Evolutionary conservation across 2,113 vertebrate genomes (phyloP), one percentile per base, ranked within the genome.

Genomic region (Potamarius usumacintae): DNA sequence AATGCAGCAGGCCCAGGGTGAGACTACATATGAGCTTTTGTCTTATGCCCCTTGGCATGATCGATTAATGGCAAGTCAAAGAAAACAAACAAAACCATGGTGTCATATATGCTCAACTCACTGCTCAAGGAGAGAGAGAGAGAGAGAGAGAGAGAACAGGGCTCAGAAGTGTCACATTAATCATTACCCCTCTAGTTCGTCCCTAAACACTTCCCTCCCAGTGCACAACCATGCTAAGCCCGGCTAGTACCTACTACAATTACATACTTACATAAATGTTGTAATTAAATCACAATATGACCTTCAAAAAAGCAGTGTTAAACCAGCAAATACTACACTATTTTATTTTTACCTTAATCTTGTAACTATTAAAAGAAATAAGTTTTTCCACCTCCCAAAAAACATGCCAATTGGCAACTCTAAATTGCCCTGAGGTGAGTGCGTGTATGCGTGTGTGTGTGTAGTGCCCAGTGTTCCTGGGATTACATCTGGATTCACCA

Each of bases 41-140:
- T 42, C 18, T 81, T 57, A 81, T 81, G 55, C 79, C 79, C 55
- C 57, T 42, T 81, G 79, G 27, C 53, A 57, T 34, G 15, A 57
- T 81, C 57, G 18, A 81, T 81, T 58, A 62, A 81, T 81, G 79
- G 17, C 30, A 81, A 60, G 79, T 81, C 57, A 34, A 81, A 81
- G 30, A 81, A 81, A 58, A 20, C 55, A 60, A 60, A 60, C 9
- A 22, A 17, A 53, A 7, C n/a, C 34, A 18, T 8, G 4, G 34
- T 18, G n/a, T 30, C 77, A 30, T 79, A 30, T 17, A 57, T 53
- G 53, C 27, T 57, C n/a, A 80, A 58, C 77, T 57, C 53, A 79
- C 11, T 30, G 76, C 52, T 79, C 4, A 77, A 1, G 12, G 25
- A 12, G 72, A 48, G 34, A 42, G 4, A 30, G 27, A 7, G 20